These are phyloP conservation scores for Acanthurus leucopareius DNA, from an alignment of 2,797 vertebrate genomes.

Conservation along the genomic window DNA sequence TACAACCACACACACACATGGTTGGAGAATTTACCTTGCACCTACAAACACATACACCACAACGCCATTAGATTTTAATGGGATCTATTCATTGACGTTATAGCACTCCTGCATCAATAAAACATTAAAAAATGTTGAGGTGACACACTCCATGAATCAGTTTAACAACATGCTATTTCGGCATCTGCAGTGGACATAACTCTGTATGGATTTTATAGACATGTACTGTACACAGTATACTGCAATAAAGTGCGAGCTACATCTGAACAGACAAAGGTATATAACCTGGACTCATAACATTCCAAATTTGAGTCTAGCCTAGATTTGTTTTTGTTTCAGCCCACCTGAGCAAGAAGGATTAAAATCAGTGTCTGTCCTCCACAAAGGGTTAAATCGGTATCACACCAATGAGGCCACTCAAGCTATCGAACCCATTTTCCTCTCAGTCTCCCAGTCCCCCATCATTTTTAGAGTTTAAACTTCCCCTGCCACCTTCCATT, in stretches of 20 bases:
- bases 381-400: constrained; percentile 64
- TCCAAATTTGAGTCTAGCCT: constrained; percentile 18
- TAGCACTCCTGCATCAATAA: constrained; percentile 69
- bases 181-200: constrained; percentile 67
- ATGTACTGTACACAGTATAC: constrained; percentile 63
- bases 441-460: constrained; percentile 54
- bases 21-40: constrained; percentile 55
- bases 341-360: background rate
- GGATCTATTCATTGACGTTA: constrained; percentile 72
- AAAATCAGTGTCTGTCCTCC: constrained; percentile 50
- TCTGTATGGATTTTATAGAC: constrained; percentile 72
- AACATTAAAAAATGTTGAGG: constrained; percentile 71
- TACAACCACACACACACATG: constrained; percentile 31
- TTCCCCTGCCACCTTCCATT: constrained; percentile 80
- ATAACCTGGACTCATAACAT: constrained; percentile 45
- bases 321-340: constrained; percentile 30
- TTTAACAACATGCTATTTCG: constrained; percentile 73
- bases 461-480: constrained; percentile 83
- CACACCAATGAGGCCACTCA: constrained; percentile 67
- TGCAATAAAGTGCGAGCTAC: constrained; percentile 50
- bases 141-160: constrained; percentile 73
- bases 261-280: constrained; percentile 54
- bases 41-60: constrained; percentile 63
- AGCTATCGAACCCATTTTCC: constrained; percentile 69
- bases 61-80: constrained; percentile 68